A percentile compares a stretch with the other conserved stretches of the same genome.
These are phyloP conservation scores for Sciurus carolinensis DNA, from an alignment of 2,797 vertebrate genomes.

Conservation along the genomic window DNA sequence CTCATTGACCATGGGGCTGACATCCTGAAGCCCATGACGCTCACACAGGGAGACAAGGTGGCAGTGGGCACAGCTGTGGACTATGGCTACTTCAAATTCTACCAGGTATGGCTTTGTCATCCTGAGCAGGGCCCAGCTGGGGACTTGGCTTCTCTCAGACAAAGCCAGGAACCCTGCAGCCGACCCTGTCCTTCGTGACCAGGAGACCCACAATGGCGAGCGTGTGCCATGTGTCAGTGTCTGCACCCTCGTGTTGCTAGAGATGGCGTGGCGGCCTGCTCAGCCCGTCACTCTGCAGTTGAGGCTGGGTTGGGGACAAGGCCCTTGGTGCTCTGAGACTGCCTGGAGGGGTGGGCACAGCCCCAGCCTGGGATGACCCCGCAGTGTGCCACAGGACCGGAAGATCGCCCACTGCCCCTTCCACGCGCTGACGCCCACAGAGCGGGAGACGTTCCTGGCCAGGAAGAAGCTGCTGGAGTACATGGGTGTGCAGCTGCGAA, in stretches of 20 bases:
- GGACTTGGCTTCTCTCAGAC: neutral
- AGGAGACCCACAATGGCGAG: neutral
- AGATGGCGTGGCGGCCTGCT: neutral
- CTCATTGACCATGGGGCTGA: conserved; percentile 91
- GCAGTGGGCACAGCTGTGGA: conserved; percentile 92
- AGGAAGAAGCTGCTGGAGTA: conserved; percentile 88
- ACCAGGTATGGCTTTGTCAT: conserved; percentile 88
- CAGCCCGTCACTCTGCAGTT: neutral
- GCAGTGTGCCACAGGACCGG: conserved; percentile 87
- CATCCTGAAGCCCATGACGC: conserved; percentile 90
- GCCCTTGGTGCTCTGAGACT: neutral
- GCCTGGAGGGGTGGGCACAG: neutral
- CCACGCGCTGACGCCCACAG: conserved; percentile 86
- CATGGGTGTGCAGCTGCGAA: conserved; percentile 90
- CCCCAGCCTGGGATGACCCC: accelerated
- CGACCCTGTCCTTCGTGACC: neutral
- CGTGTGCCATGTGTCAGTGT: neutral
- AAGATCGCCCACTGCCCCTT: conserved; percentile 90
- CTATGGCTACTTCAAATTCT: conserved; percentile 91
- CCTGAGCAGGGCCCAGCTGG: neutral
- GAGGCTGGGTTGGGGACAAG: accelerated
- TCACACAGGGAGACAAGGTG: conserved; percentile 83
- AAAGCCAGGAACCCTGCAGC: neutral
- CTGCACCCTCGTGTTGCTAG: neutral
- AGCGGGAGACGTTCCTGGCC: conserved; percentile 88